phyloP scores from a whole-genome alignment of 2,797 vertebrate genomes.

The Sarcoramphus papa region DNA sequence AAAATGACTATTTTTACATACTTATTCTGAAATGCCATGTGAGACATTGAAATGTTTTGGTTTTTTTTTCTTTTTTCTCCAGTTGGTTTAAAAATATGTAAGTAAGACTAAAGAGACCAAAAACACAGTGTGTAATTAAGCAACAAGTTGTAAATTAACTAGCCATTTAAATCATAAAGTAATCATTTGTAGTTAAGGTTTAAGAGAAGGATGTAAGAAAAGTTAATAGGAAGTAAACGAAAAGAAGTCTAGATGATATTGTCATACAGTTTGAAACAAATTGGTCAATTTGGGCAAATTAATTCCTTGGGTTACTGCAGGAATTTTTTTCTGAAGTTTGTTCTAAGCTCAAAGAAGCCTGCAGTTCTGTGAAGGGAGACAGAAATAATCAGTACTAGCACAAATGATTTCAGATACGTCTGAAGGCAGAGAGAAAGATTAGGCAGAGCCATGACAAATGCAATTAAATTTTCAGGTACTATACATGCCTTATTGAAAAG shows the following conservation, averaged over 20 bases:
- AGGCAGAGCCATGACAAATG: neutral
- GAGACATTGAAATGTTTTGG: neutral
- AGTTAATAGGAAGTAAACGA: neutral
- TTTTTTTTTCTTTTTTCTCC: neutral
- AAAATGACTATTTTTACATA: accelerated
- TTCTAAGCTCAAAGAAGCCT: neutral
- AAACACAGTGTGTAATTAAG: accelerated
- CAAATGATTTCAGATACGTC: neutral
- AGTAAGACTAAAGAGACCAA: neutral
- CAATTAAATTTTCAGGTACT: neutral
- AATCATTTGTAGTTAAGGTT: neutral
- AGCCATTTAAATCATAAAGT: neutral
- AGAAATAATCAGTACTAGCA: neutral
- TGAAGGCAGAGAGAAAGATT: neutral
- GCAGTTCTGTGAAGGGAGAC: neutral
- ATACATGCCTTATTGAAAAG: neutral
- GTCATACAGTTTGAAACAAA: neutral
- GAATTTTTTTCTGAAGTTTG: neutral
- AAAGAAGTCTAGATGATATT: neutral
- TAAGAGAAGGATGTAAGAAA: neutral
- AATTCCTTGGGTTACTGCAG: neutral
- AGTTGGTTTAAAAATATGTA: neutral
- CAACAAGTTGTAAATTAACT: neutral
- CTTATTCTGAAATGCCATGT: neutral
- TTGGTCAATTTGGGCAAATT: neutral